phyloP scores from a whole-genome alignment of 37 sponge, comb jelly and placozoan genomes.

The Chondrilla cf. caribensis region DNA sequence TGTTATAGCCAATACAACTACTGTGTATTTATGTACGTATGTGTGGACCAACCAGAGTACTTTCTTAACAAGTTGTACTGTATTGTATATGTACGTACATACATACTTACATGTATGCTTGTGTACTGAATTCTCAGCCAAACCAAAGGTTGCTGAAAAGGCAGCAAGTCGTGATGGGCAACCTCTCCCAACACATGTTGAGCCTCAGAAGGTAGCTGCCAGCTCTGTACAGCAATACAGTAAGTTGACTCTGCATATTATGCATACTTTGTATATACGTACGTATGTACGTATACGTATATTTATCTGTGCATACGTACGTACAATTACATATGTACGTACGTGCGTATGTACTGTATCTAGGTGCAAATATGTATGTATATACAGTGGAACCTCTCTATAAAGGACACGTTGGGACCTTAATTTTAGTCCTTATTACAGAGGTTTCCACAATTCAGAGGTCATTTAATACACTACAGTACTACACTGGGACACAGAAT shows the following conservation, averaged over 20 bases:
- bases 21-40: constrained; percentile 25
- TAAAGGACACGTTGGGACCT: too few relatives aligned
- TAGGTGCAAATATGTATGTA: too few relatives aligned
- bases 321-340: too few relatives aligned
- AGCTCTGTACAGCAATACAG: constrained; percentile 21
- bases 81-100: background rate
- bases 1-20: too few relatives aligned
- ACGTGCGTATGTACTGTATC: too few relatives aligned
- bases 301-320: background rate
- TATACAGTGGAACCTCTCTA: too few relatives aligned
- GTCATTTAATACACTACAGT: too few relatives aligned
- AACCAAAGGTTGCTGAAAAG: background rate
- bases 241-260: background rate
- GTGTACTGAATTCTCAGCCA: too few relatives aligned
- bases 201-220: constrained; percentile 6
- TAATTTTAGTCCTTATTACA: too few relatives aligned
- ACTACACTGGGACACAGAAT: too few relatives aligned
- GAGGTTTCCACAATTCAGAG: too few relatives aligned
- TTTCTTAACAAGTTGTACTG: background rate
- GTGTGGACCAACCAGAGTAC: constrained; percentile 12
- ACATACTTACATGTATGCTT: background rate
- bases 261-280: background rate
- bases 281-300: background rate
- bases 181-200: background rate
- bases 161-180: background rate